Percentiles rank a stretch among this genome's conserved stretches.
Evolutionary conservation across 2,797 vertebrate genomes (phyloP).

Genomic region (Pachyuromys duprasi): DNA sequence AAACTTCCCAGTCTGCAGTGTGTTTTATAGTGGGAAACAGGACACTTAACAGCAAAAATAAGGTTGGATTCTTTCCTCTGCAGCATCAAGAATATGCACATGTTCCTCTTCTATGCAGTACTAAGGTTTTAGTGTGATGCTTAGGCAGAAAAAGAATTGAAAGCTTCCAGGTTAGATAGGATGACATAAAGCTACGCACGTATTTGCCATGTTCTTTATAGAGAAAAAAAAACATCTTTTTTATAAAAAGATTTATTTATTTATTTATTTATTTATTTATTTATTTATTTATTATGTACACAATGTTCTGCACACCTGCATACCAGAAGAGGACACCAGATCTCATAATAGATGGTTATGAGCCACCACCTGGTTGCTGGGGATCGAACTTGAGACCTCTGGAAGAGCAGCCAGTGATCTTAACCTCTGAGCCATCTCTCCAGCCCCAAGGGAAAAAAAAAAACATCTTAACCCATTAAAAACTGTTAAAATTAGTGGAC

Average conservation of each 20-base stretch:
- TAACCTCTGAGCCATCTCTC: too few species aligned
- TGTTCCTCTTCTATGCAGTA: not conserved
- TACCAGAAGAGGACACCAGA: too few species aligned
- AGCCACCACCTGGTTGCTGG: too few species aligned
- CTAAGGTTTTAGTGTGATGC: not conserved
- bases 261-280: too few species aligned
- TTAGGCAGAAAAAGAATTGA: not conserved
- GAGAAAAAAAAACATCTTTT: not conserved
- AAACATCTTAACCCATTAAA: not conserved
- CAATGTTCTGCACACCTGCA: too few species aligned
- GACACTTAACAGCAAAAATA: not conserved
- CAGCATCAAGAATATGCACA: not conserved
- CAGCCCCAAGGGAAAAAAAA: too few species aligned
- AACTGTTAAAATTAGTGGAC: not conserved
- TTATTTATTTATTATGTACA: too few species aligned
- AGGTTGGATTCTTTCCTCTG: not conserved
- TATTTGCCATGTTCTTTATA: not conserved
- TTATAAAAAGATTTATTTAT: too few species aligned
- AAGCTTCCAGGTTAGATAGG: not conserved
- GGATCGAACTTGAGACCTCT: too few species aligned
- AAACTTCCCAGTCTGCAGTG: not conserved
- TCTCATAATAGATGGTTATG: too few species aligned
- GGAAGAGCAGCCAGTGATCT: too few species aligned
- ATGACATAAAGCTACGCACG: not conserved
- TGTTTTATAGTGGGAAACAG: not conserved